These are phyloP conservation scores for Aurelia aurita DNA, from an alignment of 30 jellyfish, hydroid and myxozoan genomes.

Conservation along the genomic window DNA sequence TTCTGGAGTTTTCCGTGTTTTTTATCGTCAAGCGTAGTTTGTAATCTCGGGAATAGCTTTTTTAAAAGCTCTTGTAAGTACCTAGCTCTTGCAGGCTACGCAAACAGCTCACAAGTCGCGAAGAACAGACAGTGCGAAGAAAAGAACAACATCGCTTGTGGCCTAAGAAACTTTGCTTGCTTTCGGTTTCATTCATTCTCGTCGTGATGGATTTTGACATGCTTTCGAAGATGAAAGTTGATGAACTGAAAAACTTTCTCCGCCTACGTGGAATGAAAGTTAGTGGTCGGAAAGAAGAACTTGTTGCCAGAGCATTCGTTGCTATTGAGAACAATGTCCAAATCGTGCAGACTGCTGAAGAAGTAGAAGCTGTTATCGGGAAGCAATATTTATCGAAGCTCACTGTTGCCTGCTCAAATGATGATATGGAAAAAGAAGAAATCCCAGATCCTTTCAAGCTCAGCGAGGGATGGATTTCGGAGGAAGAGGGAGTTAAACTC, in stretches of 20 bases:
- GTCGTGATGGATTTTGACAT: constrained; percentile 28
- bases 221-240: constrained; percentile 45
- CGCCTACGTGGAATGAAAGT: constrained; percentile 39
- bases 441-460: constrained; percentile 62
- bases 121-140: no score
- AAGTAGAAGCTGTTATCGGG: constrained; percentile 10
- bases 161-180: no score
- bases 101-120: no score
- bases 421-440: background rate
- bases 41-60: constrained; percentile 49
- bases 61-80: constrained; percentile 42
- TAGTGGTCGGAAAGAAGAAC: constrained; percentile 38
- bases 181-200: no score
- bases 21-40: no score
- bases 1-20: no score
- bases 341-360: constrained; percentile 46
- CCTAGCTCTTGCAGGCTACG: constrained; percentile 27
- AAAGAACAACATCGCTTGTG: no score
- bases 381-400: constrained; percentile 38
- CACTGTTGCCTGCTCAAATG: background rate
- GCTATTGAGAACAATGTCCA: constrained; percentile 49
- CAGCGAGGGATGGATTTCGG: constrained; percentile 35
- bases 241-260: constrained; percentile 25
- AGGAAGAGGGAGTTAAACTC: constrained; percentile 9
- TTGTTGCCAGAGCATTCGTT: constrained; percentile 50